A percentile compares a stretch with the other conserved stretches of the same genome.
These are phyloP conservation scores for Cecidostiba fungosa DNA, from an alignment of 2,888 invertebrate genomes.

Conservation along the genomic window DNA sequence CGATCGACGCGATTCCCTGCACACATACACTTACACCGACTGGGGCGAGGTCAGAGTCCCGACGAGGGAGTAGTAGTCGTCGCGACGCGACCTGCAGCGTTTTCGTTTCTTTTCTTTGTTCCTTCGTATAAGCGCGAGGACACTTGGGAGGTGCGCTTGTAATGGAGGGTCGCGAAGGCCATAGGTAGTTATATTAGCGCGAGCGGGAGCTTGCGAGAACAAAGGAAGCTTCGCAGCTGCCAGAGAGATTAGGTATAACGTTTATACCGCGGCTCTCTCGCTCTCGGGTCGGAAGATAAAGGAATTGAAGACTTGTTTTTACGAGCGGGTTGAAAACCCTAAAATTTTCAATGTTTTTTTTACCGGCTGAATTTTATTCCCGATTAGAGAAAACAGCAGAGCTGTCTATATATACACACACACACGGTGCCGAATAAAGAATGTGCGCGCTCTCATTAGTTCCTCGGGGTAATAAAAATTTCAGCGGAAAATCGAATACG, in stretches of 20 bases:
- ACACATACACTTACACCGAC: too few species aligned
- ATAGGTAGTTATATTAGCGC: constrained; percentile 47
- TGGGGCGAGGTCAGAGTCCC: constrained; percentile 42
- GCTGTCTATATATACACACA: too few species aligned
- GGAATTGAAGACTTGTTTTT: neutral
- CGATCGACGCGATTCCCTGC: constrained; percentile 21
- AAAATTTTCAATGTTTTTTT: constrained; percentile 2
- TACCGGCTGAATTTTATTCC: neutral
- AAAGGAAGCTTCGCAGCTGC: constrained; percentile 40
- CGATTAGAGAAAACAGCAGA: neutral
- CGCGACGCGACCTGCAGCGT: neutral
- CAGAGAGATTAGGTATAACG: constrained; percentile 50
- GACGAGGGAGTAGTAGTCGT: neutral
- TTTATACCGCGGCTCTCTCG: too few species aligned
- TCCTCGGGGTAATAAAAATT: constrained; percentile 27
- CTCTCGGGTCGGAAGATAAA: neutral
- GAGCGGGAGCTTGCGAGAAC: constrained; percentile 37
- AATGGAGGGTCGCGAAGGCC: constrained; percentile 39
- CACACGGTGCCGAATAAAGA: too few species aligned
- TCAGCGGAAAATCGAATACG: constrained; percentile 19
- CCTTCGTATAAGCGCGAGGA: neutral
- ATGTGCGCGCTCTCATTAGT: neutral
- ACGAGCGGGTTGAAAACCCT: neutral
- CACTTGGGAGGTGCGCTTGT: constrained; percentile 3
- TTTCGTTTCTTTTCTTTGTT: constrained; percentile 13